phyloP scores from a whole-genome alignment of 2,888 invertebrate genomes.

The Carterocephalus palaemon region DNA sequence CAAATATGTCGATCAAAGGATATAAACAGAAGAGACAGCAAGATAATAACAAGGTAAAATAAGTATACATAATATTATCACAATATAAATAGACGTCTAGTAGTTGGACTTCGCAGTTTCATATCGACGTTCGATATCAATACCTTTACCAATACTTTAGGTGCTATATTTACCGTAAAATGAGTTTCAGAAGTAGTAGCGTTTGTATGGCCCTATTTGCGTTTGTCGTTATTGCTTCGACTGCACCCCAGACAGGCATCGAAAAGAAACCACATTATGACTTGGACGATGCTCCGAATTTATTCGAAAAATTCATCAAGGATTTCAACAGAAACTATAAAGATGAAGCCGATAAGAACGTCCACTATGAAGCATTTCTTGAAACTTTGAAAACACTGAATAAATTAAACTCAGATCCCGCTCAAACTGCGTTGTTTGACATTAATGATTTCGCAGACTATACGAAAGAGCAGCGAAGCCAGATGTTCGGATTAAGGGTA shows the following conservation, averaged over 20 bases:
- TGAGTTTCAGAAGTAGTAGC: neutral
- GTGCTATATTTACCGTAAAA: neutral
- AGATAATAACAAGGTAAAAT: too few relatives aligned
- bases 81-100: too few relatives aligned
- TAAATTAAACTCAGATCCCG: neutral
- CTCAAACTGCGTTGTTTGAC: neutral
- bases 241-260: too few relatives aligned
- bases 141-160: conserved; percentile 1
- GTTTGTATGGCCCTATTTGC: conserved; percentile 12
- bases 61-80: too few relatives aligned
- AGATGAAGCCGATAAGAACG: conserved; percentile 38
- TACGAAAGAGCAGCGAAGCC: neutral
- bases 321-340: conserved; percentile 40
- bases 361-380: conserved; percentile 41
- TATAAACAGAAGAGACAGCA: too few relatives aligned
- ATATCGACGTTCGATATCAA: too few relatives aligned
- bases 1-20: too few relatives aligned
- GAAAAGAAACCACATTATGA: conserved; percentile 34
- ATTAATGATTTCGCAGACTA: neutral
- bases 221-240: conserved; percentile 32
- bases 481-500: neutral
- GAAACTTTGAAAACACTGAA: conserved; percentile 22
- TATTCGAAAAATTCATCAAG: conserved; percentile 41
- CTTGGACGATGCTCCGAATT: conserved; percentile 32
- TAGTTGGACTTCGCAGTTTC: too few relatives aligned